Conservation (phyloP, 2,113 vertebrate genomes). For the Sula dactylatra region DNA sequence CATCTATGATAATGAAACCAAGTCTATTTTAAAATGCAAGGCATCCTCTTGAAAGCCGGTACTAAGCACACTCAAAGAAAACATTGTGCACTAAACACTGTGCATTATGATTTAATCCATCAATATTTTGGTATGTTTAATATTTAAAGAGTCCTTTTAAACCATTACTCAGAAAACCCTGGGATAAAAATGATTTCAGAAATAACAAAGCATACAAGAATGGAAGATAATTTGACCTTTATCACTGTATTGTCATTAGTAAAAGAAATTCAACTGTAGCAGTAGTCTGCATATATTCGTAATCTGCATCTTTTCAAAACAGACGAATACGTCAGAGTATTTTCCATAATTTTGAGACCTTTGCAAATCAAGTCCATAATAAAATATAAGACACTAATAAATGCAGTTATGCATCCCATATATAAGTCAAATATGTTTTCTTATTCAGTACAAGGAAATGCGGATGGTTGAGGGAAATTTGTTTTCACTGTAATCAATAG, state of each 20-base stretch:
- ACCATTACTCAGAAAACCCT: constrained; percentile 23
- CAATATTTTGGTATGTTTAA: constrained; percentile 52
- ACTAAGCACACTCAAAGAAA: constrained; percentile 5
- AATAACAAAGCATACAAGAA: constrained; percentile 28
- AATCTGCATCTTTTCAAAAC: constrained; percentile 44
- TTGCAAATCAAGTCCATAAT: neutral
- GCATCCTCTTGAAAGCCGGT: constrained; percentile 12
- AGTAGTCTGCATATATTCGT: neutral
- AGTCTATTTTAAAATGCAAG: constrained; percentile 66
- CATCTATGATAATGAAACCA: constrained; percentile 64
- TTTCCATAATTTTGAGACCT: neutral
- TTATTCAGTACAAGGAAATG: neutral
- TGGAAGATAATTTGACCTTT: constrained; percentile 54
- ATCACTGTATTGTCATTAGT: constrained; percentile 16
- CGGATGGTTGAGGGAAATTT: constrained; percentile 4
- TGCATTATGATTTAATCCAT: constrained; percentile 68
- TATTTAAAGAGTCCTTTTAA: constrained; percentile 66
- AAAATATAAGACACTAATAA: neutral
- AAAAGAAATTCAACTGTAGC: neutral
- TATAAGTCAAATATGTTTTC: neutral
- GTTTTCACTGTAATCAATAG: neutral
- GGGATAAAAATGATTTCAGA: constrained; percentile 46
- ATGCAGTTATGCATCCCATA: neutral
- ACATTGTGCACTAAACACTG: neutral
- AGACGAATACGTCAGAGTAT: neutral